phyloP scores from a whole-genome alignment of 2,797 vertebrate genomes.

The Chelidonichthys spinosus region DNA sequence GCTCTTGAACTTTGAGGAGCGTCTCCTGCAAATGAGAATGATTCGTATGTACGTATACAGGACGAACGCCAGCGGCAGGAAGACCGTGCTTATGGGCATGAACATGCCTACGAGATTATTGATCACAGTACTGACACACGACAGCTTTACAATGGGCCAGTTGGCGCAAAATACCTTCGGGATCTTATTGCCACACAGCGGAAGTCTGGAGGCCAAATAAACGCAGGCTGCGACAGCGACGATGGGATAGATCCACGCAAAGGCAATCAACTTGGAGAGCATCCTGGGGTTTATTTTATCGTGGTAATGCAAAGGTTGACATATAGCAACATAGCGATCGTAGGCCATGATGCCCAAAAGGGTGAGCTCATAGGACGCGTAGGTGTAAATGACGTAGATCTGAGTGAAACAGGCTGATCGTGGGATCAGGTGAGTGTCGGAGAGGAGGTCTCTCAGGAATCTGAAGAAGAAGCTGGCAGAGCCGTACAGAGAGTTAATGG shows the following conservation, averaged over 20 bases:
- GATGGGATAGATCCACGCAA: constrained; percentile 49
- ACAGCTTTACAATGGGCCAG: constrained; percentile 68
- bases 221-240: constrained; percentile 45
- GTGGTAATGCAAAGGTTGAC: constrained; percentile 70
- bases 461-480: constrained; percentile 65
- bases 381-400: constrained; percentile 68
- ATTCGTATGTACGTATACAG: constrained; percentile 65
- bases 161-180: constrained; percentile 65
- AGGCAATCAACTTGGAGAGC: constrained; percentile 29
- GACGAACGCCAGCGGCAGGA: constrained; percentile 66
- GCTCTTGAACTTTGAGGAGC: constrained; percentile 47
- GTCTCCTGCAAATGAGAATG: constrained; percentile 56
- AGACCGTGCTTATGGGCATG: constrained; percentile 21
- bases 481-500: constrained; percentile 72
- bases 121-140: constrained; percentile 50
- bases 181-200: constrained; percentile 66
- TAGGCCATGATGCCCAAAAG: constrained; percentile 70
- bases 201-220: constrained; percentile 53
- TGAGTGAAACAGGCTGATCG: constrained; percentile 61
- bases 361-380: constrained; percentile 66
- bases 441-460: constrained; percentile 67
- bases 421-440: constrained; percentile 60
- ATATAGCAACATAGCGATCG: constrained; percentile 68
- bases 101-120: constrained; percentile 67
- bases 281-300: constrained; percentile 48